Evolutionary conservation across 2,113 vertebrate species (phyloP).

Genomic region (Urocynchramus pylzowi): DNA sequence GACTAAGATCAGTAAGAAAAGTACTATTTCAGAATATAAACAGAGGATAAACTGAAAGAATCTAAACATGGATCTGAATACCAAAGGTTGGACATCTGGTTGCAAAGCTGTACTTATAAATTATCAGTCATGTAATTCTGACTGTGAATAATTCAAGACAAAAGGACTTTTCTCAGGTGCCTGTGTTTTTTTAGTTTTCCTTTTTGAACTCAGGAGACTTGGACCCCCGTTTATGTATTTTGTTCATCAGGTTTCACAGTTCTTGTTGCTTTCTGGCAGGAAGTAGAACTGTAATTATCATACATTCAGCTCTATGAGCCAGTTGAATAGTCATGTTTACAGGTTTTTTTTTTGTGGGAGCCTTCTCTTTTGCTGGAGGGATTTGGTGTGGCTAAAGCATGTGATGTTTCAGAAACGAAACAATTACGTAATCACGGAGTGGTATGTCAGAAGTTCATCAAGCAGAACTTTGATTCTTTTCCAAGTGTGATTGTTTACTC

Average conservation of each 20-base stretch:
- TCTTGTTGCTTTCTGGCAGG: not conserved
- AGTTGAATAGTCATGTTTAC: not conserved
- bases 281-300: not conserved
- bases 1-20: too few species aligned
- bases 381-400: conserved; percentile 36
- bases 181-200: not conserved
- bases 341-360: not conserved
- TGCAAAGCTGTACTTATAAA: not conserved
- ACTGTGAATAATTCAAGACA: not conserved
- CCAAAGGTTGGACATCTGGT: not conserved
- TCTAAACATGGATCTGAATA: not conserved
- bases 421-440: conserved; percentile 9
- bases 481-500: not conserved
- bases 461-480: conserved; percentile 35
- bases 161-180: not conserved
- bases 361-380: not conserved
- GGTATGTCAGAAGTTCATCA: conserved; percentile 11
- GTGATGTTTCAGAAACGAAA: conserved; percentile 43
- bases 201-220: not conserved
- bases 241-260: not conserved
- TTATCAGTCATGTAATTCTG: not conserved
- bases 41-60: not conserved
- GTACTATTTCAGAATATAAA: not conserved
- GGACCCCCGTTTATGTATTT: not conserved
- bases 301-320: not conserved